phyloP scores from a whole-genome alignment of 2,113 vertebrate species.

The Erythrocercus mccallii region DNA sequence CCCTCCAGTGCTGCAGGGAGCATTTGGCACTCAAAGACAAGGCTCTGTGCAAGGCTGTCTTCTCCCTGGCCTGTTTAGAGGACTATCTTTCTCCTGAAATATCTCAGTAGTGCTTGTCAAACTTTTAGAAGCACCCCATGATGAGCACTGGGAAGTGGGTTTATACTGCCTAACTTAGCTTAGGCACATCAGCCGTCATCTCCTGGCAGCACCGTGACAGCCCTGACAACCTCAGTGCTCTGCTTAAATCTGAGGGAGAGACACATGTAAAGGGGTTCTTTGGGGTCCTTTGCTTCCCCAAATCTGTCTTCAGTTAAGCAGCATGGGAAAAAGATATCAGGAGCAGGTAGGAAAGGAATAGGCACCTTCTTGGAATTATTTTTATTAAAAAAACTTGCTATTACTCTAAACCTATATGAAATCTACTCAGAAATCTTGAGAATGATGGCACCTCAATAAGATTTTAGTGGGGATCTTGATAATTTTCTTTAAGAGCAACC shows the following conservation, averaged over 20 bases:
- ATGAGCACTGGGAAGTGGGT: background rate
- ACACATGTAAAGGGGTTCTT: rapidly evolving
- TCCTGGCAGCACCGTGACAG: background rate
- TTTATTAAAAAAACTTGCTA: background rate
- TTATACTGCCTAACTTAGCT: background rate
- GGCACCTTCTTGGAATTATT: background rate
- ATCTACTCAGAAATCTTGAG: background rate
- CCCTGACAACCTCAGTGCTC: background rate
- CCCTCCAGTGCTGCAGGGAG: background rate
- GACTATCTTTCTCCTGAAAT: background rate
- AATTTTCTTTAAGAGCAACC: background rate
- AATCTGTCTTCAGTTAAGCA: background rate
- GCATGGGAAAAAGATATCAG: background rate
- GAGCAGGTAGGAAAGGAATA: background rate
- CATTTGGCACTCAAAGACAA: rapidly evolving
- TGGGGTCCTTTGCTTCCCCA: background rate
- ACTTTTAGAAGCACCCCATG: background rate
- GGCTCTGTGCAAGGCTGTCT: background rate
- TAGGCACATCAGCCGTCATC: too few relatives aligned
- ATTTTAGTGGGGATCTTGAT: background rate
- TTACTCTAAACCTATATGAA: background rate
- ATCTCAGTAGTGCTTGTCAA: background rate
- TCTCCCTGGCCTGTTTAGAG: background rate
- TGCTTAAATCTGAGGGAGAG: background rate
- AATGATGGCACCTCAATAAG: background rate